A percentile compares a stretch with the other conserved stretches of the same genome.
phyloP scores from a whole-genome alignment of 2,888 invertebrate genomes.

The Chouioia cunea region DNA sequence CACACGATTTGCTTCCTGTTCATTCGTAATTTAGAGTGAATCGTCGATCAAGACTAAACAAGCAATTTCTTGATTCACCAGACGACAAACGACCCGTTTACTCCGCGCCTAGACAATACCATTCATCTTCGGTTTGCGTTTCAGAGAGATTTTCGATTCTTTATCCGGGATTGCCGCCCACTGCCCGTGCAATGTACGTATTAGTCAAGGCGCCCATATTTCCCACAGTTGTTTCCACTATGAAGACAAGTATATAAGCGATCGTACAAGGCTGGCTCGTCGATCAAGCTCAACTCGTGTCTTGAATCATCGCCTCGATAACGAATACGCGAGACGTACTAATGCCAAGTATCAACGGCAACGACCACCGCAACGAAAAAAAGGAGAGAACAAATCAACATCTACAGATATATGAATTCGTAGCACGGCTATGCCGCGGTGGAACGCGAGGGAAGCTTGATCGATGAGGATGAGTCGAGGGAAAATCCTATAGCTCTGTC shows the following conservation, averaged over 20 bases:
- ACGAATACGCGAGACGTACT: constrained; percentile 26
- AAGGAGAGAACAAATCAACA: too few relatives aligned
- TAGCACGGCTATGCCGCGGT: not conserved
- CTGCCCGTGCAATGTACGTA: not conserved
- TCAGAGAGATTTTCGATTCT: constrained; percentile 8
- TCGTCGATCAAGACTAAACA: constrained; percentile 1
- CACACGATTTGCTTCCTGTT: not conserved
- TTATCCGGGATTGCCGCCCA: not conserved
- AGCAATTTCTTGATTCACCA: constrained; percentile 4
- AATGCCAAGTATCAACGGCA: constrained; percentile 27
- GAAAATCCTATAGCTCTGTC: constrained; percentile 28
- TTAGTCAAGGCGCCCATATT: constrained; percentile 9
- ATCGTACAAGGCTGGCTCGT: constrained; percentile 2
- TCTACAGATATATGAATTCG: too few relatives aligned
- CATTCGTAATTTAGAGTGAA: constrained; percentile 9
- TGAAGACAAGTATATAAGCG: too few relatives aligned
- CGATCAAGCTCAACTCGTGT: constrained; percentile 23
- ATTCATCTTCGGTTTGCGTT: not conserved
- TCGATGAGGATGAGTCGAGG: constrained; percentile 47
- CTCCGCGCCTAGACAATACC: not conserved
- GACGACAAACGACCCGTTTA: not conserved
- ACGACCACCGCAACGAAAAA: too few relatives aligned
- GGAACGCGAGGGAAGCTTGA: constrained; percentile 43
- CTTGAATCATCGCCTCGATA: too few relatives aligned
- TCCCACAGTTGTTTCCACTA: not conserved